A percentile compares a stretch with the other conserved stretches of the same genome.
Evolutionary conservation across 2,888 invertebrate genomes (phyloP).

Genomic region (Lasioglossum zephyrum): DNA sequence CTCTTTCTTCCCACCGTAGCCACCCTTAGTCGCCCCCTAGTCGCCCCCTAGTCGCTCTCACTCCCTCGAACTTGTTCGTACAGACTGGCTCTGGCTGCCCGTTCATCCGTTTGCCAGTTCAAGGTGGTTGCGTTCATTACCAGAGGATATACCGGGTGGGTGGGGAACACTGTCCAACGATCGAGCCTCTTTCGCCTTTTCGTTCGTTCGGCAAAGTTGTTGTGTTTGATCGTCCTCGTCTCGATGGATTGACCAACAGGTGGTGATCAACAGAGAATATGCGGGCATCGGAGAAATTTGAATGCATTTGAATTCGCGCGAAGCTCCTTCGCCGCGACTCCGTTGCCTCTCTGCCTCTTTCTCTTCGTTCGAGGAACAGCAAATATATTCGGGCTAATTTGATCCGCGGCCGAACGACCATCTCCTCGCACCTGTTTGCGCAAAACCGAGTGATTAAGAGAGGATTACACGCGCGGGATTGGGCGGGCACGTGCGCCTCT

Average conservation of each 20-base stretch:
- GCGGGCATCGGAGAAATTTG: conserved; percentile 1
- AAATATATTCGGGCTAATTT: neutral
- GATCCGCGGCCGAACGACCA: conserved; percentile 1
- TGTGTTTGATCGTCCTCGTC: neutral
- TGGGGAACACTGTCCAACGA: neutral
- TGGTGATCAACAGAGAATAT: neutral
- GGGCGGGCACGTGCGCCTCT: conserved; percentile 72
- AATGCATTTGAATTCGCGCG: conserved; percentile 3
- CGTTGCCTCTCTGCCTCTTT: neutral
- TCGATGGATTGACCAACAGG: conserved; percentile 7
- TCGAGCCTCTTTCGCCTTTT: conserved; percentile 1
- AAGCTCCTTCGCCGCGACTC: neutral
- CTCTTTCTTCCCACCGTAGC: conserved; percentile 49
- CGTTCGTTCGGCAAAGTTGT: neutral
- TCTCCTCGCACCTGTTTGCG: conserved; percentile 66
- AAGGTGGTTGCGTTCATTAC: conserved; percentile 83
- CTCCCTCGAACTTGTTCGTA: conserved; percentile 56
- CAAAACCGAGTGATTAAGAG: conserved; percentile 54
- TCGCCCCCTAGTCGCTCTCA: conserved; percentile 7
- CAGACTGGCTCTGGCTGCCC: conserved; percentile 72
- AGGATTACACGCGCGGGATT: conserved; percentile 63
- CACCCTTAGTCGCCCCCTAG: conserved; percentile 11
- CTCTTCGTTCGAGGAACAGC: neutral
- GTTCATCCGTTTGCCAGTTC: conserved; percentile 83
- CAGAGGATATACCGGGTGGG: conserved; percentile 53